Evolutionary conservation across 2,797 vertebrate genomes (phyloP), one percentile per base, ranked within the genome.

Genomic region (Vireo griseus): DNA sequence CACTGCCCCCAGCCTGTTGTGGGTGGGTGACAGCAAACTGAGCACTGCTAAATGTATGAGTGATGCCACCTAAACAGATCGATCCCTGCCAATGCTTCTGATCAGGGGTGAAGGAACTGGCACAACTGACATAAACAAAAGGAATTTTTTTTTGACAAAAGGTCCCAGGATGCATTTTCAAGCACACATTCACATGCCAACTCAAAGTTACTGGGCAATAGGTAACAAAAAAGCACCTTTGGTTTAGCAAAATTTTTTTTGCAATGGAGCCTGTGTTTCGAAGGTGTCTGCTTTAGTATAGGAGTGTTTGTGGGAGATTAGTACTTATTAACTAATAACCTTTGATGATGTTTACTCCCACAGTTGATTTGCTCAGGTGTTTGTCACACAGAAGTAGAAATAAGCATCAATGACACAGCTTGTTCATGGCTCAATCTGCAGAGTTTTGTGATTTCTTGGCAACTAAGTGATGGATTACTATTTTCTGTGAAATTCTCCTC

Each of bases 331-430:
- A 92, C 79, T 96, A 95, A 95, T 95, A 96, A 92, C 58, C 75
- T 93, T 94, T 94, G 95, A 93, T 96, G 91, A 87, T 96, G 77
- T 95, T 96, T 97, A 94, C 47, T 94, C 84, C 86, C 79, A 59
- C 58, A 78, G 85, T 79, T 95, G 92, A 91, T 85, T 92, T 89
- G 72, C 68, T 94, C 93, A 96, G 95, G 82, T 95, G 92, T 91
- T 96, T 94, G 86, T 72, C 94, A 95, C 47, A 73, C 6, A 92
- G 73, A 94, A 90, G 85, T 55, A 74, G 88, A 91, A 94, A 93
- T 74, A 83, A 65, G 63, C 62, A 73, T 86, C 71, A 77, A 76
- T 93, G 95, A 75, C 62, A 83, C 63, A 86, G 63, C 69, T 83
- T 87, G 79, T 59, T 94, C 75, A n/a, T 82, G 81, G 63, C 68